These are phyloP conservation scores for Chymomyza costata DNA, from an alignment of 1,140 invertebrate genomes.

Conservation along the genomic window DNA sequence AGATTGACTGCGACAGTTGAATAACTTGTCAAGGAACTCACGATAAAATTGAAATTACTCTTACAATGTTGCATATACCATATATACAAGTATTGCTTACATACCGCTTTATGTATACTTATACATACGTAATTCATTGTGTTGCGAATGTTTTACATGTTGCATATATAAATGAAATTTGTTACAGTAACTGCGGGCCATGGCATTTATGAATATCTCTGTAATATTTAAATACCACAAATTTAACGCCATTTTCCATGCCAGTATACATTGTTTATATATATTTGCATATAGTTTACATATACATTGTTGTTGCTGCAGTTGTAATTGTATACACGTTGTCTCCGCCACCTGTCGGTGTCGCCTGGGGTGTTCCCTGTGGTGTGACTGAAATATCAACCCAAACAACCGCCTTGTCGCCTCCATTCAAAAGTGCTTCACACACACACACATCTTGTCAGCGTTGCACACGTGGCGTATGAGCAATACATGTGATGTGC, in stretches of 20 bases:
- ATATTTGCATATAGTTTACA: no score
- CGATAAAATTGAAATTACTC: no score
- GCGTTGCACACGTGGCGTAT: slow-evolving; percentile 27
- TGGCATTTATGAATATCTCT: slow-evolving; percentile 19
- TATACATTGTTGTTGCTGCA: slow-evolving; percentile 13
- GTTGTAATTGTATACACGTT: slow-evolving; percentile 21
- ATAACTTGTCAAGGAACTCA: no score
- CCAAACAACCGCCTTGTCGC: slow-evolving; percentile 12
- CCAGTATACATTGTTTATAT: no score
- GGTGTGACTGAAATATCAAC: slow-evolving; percentile 52
- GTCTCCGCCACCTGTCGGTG: slow-evolving; percentile 59
- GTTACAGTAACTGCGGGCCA: slow-evolving; percentile 12
- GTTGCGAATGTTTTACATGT: slow-evolving; percentile 26
- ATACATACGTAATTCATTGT: no score
- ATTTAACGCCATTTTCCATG: slow-evolving; percentile 30
- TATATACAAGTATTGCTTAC: no score
- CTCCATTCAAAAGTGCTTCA: slow-evolving; percentile 7
- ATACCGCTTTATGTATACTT: no score
- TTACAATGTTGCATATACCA: no score
- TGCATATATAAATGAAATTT: slow-evolving; percentile 49
- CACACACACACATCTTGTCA: slow-evolving; percentile 17
- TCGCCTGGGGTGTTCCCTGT: slow-evolving; percentile 49
- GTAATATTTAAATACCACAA: slow-evolving; percentile 43
- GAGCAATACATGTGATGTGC: slow-evolving; percentile 47
- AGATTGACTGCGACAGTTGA: no score